Conservation (phyloP, 2,113 vertebrate species). For the Sminthopsis crassicaudata region DNA sequence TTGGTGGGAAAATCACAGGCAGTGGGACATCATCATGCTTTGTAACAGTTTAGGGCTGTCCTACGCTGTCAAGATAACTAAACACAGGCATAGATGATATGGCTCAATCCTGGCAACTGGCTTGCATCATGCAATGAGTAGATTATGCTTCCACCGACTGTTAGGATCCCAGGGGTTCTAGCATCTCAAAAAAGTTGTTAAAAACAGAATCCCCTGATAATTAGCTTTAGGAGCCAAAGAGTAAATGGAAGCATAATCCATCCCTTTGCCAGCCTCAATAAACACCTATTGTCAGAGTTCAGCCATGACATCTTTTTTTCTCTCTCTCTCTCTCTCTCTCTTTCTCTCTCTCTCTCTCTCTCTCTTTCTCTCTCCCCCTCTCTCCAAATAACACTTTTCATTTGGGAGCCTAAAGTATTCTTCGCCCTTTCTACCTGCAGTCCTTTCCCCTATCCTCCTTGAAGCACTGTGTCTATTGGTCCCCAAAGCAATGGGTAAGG, state of each 20-base stretch:
- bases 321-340: too few species aligned
- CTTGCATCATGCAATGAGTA: conserved; percentile 49
- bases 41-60: conserved; percentile 65
- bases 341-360: neutral
- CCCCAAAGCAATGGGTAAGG: conserved; percentile 58
- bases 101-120: conserved; percentile 73
- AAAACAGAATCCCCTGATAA: conserved; percentile 35
- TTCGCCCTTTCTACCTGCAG: conserved; percentile 74
- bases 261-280: conserved; percentile 45
- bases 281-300: conserved; percentile 73
- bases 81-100: conserved; percentile 65
- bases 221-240: conserved; percentile 52
- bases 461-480: conserved; percentile 60
- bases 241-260: conserved; percentile 70
- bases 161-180: conserved; percentile 50
- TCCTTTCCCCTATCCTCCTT: conserved; percentile 62
- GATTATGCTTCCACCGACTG: conserved; percentile 70
- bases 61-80: conserved; percentile 69
- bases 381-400: conserved; percentile 63
- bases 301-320: conserved; percentile 47
- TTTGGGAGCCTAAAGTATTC: conserved; percentile 77
- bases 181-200: conserved; percentile 45
- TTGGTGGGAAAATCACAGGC: conserved; percentile 75
- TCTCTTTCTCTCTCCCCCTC: conserved; percentile 39
- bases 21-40: conserved; percentile 80